These are phyloP conservation scores for Halictus rubicundus DNA, from an alignment of 1,140 invertebrate genomes.

Conservation along the genomic window DNA sequence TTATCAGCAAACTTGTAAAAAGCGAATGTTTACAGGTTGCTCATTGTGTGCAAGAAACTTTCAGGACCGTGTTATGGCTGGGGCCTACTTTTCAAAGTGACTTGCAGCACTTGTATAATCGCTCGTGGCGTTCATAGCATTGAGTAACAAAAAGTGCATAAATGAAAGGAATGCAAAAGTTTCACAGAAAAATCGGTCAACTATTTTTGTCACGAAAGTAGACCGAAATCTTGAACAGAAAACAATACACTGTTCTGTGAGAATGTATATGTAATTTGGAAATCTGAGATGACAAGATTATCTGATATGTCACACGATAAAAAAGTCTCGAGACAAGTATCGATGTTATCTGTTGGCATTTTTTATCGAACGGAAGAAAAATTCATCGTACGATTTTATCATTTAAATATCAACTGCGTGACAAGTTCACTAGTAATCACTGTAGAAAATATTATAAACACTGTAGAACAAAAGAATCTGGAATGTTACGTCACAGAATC, in stretches of 20 bases:
- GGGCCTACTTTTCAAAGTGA: constrained; percentile 38
- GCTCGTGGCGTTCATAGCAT: background rate
- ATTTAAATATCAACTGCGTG: background rate
- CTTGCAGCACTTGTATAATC: constrained; percentile 26
- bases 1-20: background rate
- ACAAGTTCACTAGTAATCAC: too few species aligned
- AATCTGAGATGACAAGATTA: too few species aligned
- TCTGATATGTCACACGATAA: background rate
- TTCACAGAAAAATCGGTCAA: too few species aligned
- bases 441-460: too few species aligned
- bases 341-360: background rate
- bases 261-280: too few species aligned
- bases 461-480: too few species aligned
- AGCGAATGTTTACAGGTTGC: background rate
- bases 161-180: too few species aligned
- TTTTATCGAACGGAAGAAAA: constrained; percentile 2
- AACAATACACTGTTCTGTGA: too few species aligned
- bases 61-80: background rate
- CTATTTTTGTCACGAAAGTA: too few species aligned
- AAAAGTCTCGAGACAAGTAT: background rate
- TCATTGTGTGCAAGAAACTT: background rate
- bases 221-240: too few species aligned
- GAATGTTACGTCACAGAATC: too few species aligned
- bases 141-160: background rate
- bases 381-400: constrained; percentile 27